phyloP scores from a whole-genome alignment of 2,888 invertebrate genomes.

The Omphaloscelis lunosa region DNA sequence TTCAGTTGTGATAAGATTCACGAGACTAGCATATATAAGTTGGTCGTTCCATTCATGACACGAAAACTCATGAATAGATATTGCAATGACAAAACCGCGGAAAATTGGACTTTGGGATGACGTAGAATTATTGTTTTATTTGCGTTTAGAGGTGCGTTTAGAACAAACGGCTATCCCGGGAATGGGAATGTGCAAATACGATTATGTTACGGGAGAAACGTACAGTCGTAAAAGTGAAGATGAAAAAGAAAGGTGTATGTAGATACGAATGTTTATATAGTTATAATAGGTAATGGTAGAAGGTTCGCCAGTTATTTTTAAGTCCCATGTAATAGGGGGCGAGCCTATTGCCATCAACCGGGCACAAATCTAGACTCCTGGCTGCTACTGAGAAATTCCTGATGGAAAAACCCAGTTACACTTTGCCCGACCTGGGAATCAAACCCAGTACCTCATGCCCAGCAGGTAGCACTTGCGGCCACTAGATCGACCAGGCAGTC shows the following conservation, averaged over 20 bases:
- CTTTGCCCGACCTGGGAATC: no score
- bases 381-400: no score
- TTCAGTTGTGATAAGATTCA: neutral
- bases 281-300: neutral
- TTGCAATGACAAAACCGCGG: constrained; percentile 85
- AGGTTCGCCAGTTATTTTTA: no score
- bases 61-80: constrained; percentile 87
- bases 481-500: no score
- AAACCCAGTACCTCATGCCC: no score
- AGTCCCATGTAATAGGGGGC: no score
- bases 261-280: neutral
- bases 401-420: no score
- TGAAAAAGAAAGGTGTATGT: constrained; percentile 18
- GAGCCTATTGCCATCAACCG: no score
- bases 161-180: constrained; percentile 50
- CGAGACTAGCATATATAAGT: constrained; percentile 8
- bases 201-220: constrained; percentile 31
- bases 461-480: no score
- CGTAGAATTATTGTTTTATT: constrained; percentile 78
- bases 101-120: constrained; percentile 81
- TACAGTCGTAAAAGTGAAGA: constrained; percentile 30
- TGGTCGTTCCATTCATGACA: constrained; percentile 64
- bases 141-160: constrained; percentile 63
- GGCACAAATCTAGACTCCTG: no score
- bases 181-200: constrained; percentile 47